Conservation (phyloP, 2,888 invertebrate species). For the Acutogordius australiensis region DNA sequence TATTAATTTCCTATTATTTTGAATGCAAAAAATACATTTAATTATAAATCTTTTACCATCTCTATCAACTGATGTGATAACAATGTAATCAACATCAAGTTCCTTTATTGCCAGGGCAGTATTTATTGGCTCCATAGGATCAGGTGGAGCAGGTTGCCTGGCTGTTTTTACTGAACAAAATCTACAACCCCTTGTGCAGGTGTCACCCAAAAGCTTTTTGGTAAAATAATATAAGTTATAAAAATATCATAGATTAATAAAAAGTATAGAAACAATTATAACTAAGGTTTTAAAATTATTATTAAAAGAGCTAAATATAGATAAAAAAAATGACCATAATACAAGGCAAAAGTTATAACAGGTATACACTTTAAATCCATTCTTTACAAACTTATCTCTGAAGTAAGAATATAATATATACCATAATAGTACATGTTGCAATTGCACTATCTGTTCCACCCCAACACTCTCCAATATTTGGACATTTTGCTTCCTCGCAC, state of each 20-base stretch:
- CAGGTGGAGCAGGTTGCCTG: constrained; percentile 52
- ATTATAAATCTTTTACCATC: constrained; percentile 37
- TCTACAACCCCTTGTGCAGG: constrained; percentile 78
- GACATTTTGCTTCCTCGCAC: constrained; percentile 85
- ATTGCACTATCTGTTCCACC: constrained; percentile 69
- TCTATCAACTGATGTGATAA: constrained; percentile 83
- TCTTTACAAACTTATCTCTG: too few species aligned
- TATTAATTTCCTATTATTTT: too few species aligned
- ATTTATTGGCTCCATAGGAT: constrained; percentile 58
- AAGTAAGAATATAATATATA: too few species aligned
- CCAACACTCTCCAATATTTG: constrained; percentile 96
- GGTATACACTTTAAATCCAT: too few species aligned
- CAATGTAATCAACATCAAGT: constrained; percentile 89
- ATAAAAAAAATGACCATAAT: too few species aligned
- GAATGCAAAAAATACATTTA: not conserved
- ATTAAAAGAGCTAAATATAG: too few species aligned
- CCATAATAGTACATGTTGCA: constrained; percentile 98
- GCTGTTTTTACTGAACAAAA: constrained; percentile 96
- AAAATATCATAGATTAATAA: not conserved
- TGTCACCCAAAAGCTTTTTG: constrained; percentile 68
- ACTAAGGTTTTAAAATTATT: too few species aligned
- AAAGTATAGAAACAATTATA: constrained; percentile 9
- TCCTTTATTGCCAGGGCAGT: constrained; percentile 65
- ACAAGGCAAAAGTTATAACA: too few species aligned
- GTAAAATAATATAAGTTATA: not conserved